Base-by-base conservation (phyloP, 2,113 vertebrate genomes). In the Myotis lucifugus region DNA sequence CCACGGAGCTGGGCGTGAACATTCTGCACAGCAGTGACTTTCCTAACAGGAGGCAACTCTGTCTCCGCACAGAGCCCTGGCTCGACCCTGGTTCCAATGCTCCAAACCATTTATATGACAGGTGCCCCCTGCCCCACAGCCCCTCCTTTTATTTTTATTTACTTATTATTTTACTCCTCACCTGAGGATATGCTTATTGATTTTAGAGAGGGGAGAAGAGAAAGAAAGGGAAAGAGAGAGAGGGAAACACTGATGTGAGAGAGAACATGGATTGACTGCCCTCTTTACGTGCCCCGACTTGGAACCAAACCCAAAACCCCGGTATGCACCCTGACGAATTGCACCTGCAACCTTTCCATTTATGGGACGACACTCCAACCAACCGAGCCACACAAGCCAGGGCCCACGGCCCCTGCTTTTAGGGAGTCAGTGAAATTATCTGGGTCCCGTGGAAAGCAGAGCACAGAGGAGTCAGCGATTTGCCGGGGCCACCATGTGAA, bases 1-100 rank as follows among this genome's bases (percentile, higher is more conserved):
- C 4, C 32, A 11, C 5, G 2, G 15, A 17, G 46, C 14, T 7
- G 19, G 34, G 64, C 15, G 11, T 4, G 12, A 14, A 4, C 74
- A 1, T 61, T 52, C 56, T 73, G 72, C 85, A 59, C 25, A 42
- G 67, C n/a, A 61, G 56, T 46, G 61, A 21, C 34, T 74, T 25
- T 76, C 3, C 1, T 42, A 18, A 29, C 6, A 5, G 42, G 34
- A 88, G 29, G 52, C 48, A 59, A 37, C 37, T 34, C 91, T 0
- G 0, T 23, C 46, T 21, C 52, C 0, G 0, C 69, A 61, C 13
- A 17, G 61, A 88, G 34, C 52, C 1, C 13, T 48, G 18, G 13
- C 34, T 70, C 7, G 5, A 5, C 74, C 73, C 69, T 6, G 21
- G 42, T 42, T 34, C 50, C 14, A 4, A 18, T 56, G 19, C 78